phyloP scores from a whole-genome alignment of 2,797 vertebrate genomes.

The Leptoclinus maculatus region DNA sequence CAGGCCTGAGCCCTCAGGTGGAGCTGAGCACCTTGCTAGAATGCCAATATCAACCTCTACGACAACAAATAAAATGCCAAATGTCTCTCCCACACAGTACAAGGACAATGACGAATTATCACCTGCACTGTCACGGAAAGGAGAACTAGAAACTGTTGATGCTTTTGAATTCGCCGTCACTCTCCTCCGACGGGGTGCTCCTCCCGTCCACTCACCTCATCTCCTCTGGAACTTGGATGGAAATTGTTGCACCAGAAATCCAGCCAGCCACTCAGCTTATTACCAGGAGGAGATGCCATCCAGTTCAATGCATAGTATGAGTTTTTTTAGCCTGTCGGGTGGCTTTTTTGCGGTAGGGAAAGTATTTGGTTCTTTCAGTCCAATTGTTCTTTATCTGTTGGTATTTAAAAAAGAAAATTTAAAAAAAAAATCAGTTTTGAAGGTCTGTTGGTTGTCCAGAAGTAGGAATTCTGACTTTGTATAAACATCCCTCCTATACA shows the following conservation, averaged over 20 bases:
- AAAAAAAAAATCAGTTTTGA: slow-evolving; percentile 65
- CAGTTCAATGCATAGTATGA: slow-evolving; percentile 60
- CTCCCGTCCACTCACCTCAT: slow-evolving; percentile 63
- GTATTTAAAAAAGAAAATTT: slow-evolving; percentile 62
- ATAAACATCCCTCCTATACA: slow-evolving; percentile 79
- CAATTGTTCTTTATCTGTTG: slow-evolving; percentile 80
- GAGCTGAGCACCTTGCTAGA: slow-evolving; percentile 60
- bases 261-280: slow-evolving; percentile 58
- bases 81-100: slow-evolving; percentile 64
- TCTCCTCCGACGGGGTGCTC: slow-evolving; percentile 50
- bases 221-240: slow-evolving; percentile 58
- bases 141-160: slow-evolving; percentile 38
- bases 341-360: slow-evolving; percentile 60
- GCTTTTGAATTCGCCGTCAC: slow-evolving; percentile 36
- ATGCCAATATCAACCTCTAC: slow-evolving; percentile 72
- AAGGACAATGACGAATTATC: slow-evolving; percentile 57
- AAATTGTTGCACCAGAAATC: slow-evolving; percentile 60
- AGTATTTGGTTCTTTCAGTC: slow-evolving; percentile 76
- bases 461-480: slow-evolving; percentile 80
- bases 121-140: slow-evolving; percentile 45
- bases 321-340: slow-evolving; percentile 59
- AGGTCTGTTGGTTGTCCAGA: slow-evolving; percentile 75
- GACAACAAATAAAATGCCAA: slow-evolving; percentile 70
- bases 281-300: slow-evolving; percentile 76
- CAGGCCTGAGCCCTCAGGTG: slow-evolving; percentile 53